phyloP scores from a whole-genome alignment of 2,888 invertebrate genomes.

The Aricia artaxerxes region DNA sequence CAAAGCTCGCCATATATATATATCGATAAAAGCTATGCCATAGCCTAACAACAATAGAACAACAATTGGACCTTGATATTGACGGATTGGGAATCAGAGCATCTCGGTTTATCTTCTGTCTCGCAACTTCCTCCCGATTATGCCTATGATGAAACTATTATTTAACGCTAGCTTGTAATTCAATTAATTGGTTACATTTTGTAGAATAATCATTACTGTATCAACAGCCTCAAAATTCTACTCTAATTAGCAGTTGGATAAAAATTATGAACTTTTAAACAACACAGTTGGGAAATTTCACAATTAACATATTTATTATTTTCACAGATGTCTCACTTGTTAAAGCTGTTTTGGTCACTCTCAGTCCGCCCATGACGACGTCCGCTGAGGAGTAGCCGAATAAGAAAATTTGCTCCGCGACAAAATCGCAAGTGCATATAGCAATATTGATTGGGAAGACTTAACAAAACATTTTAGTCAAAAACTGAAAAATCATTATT shows the following conservation, averaged over 20 bases:
- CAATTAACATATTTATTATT: no score
- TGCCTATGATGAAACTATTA: constrained; percentile 7
- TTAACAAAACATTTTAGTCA: no score
- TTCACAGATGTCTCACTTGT: no score
- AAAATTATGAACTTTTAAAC: background rate
- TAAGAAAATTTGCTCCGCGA: no score
- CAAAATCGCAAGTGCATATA: no score
- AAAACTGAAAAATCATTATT: no score
- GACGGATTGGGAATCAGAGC: constrained; percentile 35
- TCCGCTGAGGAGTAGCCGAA: no score
- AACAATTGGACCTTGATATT: constrained; percentile 33
- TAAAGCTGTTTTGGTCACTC: no score
- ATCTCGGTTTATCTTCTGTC: constrained; percentile 22
- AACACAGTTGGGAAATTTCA: background rate
- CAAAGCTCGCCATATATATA: no score
- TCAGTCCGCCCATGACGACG: no score
- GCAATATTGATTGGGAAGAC: no score
- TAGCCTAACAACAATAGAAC: background rate
- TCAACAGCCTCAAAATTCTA: background rate
- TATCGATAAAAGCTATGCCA: no score
- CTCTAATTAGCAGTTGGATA: background rate
- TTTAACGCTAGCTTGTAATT: constrained; percentile 22
- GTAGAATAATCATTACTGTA: background rate
- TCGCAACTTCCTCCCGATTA: constrained; percentile 22
- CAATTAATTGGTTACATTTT: background rate